These are phyloP conservation scores for Camponotus pennsylvanicus DNA, from an alignment of 1,140 invertebrate species.

Conservation along the genomic window DNA sequence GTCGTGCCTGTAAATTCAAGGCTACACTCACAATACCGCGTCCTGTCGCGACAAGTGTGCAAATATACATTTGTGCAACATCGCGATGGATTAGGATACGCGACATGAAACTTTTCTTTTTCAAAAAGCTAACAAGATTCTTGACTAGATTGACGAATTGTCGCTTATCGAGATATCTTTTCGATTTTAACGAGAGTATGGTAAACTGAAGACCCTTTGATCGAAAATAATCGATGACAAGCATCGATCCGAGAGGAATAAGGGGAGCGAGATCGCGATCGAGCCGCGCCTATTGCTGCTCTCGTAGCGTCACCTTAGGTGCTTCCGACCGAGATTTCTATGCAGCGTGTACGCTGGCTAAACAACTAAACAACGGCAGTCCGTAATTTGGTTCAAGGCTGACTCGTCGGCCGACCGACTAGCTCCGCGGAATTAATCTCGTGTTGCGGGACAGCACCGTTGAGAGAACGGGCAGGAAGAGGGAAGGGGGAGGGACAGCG, in stretches of 20 bases:
- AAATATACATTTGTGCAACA: constrained; percentile 21
- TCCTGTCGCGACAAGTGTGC: constrained; percentile 46
- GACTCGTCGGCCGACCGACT: constrained; percentile 55
- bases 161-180: too few species aligned
- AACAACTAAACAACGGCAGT: constrained; percentile 73
- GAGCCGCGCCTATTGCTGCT: not conserved
- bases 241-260: constrained; percentile 20
- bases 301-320: constrained; percentile 32
- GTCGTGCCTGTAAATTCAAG: constrained; percentile 62
- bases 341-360: constrained; percentile 55
- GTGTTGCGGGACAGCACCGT: constrained; percentile 63
- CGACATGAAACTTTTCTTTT: not conserved
- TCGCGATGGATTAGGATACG: not conserved
- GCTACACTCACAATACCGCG: constrained; percentile 59
- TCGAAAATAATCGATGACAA: constrained; percentile 16
- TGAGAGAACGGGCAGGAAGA: not conserved
- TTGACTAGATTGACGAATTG: not conserved
- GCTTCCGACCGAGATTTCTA: constrained; percentile 58
- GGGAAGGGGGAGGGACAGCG: not conserved
- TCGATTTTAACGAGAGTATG: not conserved
- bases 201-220: too few species aligned
- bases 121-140: not conserved
- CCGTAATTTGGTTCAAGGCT: constrained; percentile 74
- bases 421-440: constrained; percentile 74
- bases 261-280: constrained; percentile 12